Conservation (phyloP, 2,888 invertebrate species). For the Schizotus pectinicornis region DNA sequence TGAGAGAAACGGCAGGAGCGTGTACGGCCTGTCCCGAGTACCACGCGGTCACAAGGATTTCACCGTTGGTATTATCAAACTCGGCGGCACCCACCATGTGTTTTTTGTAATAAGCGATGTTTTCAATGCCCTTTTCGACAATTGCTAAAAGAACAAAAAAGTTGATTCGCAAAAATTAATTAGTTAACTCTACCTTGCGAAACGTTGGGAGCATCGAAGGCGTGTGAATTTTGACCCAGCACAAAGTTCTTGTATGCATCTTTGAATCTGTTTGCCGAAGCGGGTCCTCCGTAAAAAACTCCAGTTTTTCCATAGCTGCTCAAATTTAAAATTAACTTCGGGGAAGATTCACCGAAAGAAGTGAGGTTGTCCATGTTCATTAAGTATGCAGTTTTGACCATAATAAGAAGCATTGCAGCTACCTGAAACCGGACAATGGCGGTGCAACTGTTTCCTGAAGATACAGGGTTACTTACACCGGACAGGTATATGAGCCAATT, state of each 20-base stretch:
- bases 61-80: slow-evolving; percentile 48
- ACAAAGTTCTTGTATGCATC: slow-evolving; percentile 38
- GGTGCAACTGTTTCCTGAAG: neutral
- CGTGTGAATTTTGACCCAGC: slow-evolving; percentile 29
- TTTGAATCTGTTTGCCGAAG: slow-evolving; percentile 31
- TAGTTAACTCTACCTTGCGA: slow-evolving; percentile 35
- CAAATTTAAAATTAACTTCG: slow-evolving; percentile 51
- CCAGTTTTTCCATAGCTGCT: slow-evolving; percentile 45
- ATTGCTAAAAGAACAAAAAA: slow-evolving; percentile 49
- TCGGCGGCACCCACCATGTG: slow-evolving; percentile 60
- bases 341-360: slow-evolving; percentile 33
- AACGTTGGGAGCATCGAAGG: slow-evolving; percentile 27
- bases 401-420: too few relatives aligned
- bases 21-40: slow-evolving; percentile 62
- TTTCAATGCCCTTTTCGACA: slow-evolving; percentile 51
- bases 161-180: slow-evolving; percentile 8
- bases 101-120: slow-evolving; percentile 58
- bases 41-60: slow-evolving; percentile 47
- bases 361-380: too few relatives aligned
- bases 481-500: slow-evolving; percentile 31
- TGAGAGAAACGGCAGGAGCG: slow-evolving; percentile 61
- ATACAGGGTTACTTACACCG: slow-evolving; percentile 34
- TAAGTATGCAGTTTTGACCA: too few relatives aligned
- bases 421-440: neutral
- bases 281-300: slow-evolving; percentile 45